Conservation (phyloP, 1,140 invertebrate species). For the Episyrphus balteatus region DNA sequence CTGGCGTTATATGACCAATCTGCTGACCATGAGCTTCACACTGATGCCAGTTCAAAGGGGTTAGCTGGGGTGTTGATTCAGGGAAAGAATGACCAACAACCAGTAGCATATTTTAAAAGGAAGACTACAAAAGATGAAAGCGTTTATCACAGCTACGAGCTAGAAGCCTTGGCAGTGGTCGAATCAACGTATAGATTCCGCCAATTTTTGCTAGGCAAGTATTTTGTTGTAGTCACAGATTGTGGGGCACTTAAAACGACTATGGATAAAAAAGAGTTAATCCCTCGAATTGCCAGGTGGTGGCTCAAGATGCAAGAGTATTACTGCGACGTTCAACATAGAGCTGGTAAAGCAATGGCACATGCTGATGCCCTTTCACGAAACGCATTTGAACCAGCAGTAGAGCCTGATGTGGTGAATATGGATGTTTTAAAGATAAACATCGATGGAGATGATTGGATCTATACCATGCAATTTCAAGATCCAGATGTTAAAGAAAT, state of each 20-base stretch:
- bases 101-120: slow-evolving; percentile 35
- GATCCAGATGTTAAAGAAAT: too few species aligned
- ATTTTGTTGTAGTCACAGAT: slow-evolving; percentile 31
- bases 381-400: too few species aligned
- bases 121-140: slow-evolving; percentile 30
- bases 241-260: slow-evolving; percentile 29
- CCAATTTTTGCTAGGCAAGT: slow-evolving; percentile 26
- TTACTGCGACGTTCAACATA: slow-evolving; percentile 6
- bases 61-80: slow-evolving; percentile 26
- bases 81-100: slow-evolving; percentile 20
- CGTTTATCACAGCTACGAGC: slow-evolving; percentile 32
- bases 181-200: slow-evolving; percentile 23
- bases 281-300: slow-evolving; percentile 17
- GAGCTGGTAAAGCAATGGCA: slow-evolving; percentile 5
- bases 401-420: too few species aligned
- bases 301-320: slow-evolving; percentile 7
- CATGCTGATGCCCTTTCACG: slow-evolving; percentile 9
- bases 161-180: slow-evolving; percentile 28
- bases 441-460: too few species aligned
- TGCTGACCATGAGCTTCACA: slow-evolving; percentile 8
- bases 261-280: slow-evolving; percentile 32
- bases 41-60: slow-evolving; percentile 18
- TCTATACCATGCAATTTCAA: too few species aligned
- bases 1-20: slow-evolving; percentile 7
- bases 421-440: too few species aligned